These are phyloP conservation scores for Muscidifurax raptorellus DNA, from an alignment of 1,140 invertebrate species.

Conservation along the genomic window DNA sequence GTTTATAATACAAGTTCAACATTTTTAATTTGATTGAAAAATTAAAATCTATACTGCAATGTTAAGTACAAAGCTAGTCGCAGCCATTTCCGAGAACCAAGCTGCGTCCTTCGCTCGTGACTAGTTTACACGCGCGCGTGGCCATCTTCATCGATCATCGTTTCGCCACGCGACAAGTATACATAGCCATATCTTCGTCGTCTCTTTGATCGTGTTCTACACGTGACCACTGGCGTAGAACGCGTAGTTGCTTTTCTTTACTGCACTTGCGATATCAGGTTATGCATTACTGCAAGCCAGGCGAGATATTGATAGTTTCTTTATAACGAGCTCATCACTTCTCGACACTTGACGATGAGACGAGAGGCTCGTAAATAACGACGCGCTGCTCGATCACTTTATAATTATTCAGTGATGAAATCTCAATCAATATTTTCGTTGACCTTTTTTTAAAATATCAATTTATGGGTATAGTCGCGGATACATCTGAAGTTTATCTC, in stretches of 20 bases:
- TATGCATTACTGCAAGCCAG: neutral
- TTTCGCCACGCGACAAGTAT: neutral
- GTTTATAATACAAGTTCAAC: too few species aligned
- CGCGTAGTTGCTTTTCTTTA: neutral
- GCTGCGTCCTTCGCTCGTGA: neutral
- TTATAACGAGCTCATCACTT: neutral
- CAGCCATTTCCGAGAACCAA: neutral
- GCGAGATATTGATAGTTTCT: slow-evolving; percentile 19
- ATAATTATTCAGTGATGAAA: neutral
- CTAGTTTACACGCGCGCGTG: neutral
- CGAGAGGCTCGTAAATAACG: neutral
- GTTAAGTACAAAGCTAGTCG: neutral
- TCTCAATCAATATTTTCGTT: neutral
- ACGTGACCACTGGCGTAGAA: neutral
- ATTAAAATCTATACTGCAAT: neutral
- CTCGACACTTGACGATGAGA: neutral
- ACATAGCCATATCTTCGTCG: slow-evolving; percentile 26
- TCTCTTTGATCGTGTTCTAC: slow-evolving; percentile 4
- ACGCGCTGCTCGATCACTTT: neutral
- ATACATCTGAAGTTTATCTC: neutral
- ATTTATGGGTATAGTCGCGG: too few species aligned
- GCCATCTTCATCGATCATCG: slow-evolving; percentile 42
- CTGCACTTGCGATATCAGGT: slow-evolving; percentile 7
- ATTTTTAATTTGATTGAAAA: neutral
- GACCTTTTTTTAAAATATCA: neutral